Evolutionary conservation across 1,140 invertebrate species (phyloP).

Genomic region (Drosophila bipectinata): DNA sequence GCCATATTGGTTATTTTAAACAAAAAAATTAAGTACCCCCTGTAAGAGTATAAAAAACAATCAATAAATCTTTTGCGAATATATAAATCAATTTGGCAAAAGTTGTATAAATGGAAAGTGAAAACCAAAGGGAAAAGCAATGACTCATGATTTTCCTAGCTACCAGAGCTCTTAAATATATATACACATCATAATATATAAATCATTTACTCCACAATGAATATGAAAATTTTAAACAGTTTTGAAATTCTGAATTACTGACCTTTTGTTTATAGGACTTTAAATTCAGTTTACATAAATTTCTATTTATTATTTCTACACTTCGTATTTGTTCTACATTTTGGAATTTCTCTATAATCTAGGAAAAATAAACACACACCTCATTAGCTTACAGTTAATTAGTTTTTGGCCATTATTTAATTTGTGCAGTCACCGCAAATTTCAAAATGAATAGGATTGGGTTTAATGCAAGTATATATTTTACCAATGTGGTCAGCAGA

Average conservation of each 20-base stretch:
- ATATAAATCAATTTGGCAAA: constrained; percentile 3
- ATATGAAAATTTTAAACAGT: not conserved
- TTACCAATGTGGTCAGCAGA: not conserved
- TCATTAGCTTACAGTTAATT: constrained; percentile 3
- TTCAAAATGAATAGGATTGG: not conserved
- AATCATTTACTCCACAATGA: not conserved
- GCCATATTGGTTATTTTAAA: too few species aligned
- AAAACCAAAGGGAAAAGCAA: constrained; percentile 2
- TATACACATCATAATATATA: not conserved
- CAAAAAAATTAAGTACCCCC: not conserved
- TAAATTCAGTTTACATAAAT: not conserved
- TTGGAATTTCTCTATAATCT: not conserved
- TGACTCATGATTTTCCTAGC: not conserved
- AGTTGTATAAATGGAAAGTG: not conserved
- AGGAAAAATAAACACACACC: constrained; percentile 1
- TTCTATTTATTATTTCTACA: not conserved
- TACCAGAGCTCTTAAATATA: not conserved
- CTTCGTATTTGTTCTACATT: not conserved
- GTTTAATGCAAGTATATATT: not conserved
- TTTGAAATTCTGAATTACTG: not conserved
- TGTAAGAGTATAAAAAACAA: not conserved
- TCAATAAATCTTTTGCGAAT: constrained; percentile 27
- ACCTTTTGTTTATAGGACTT: not conserved
- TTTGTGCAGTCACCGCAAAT: constrained; percentile 3
- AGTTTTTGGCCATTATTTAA: constrained; percentile 2